Base-by-base conservation (phyloP, 2,888 invertebrate species). In the Aquatica leii region DNA sequence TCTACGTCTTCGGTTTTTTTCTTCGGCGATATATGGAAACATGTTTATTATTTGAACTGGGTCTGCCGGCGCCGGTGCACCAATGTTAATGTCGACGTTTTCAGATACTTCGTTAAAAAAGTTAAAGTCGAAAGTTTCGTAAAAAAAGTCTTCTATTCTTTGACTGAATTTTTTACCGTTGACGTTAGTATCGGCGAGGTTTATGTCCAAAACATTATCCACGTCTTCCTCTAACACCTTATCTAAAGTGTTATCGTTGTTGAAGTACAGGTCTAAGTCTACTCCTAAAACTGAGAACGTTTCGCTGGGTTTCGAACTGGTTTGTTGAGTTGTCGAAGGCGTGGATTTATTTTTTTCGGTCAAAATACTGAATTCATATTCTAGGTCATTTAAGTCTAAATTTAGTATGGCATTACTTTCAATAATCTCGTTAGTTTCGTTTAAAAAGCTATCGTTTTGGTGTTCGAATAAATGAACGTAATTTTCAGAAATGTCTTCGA, bases 11-110 rank as follows among this genome's bases (percentile, higher is more conserved):
- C 76, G 62, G 52, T 81, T 81, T 60, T 74, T 80, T 59, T 81
- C 81, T 12, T 81, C 80, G 52, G 69, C 74, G 61, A 81, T 79
- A 50, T 80, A 79, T 5, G 81, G 80, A 68, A 81, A 80, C 77
- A 78, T 79, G 46, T 70, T 76, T 9, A 77, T 65, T 52, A 78
- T 72, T 52, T 76, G 73, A 6, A 71, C 51, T 0, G 70, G 57
- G 37, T 71, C 65, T 2, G 56, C 58, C 1, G 60, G 31, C n/a
- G 54, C 37, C 14, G 65, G 67, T 20, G 51, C 60, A 46, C 37
- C 61, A 53, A 62, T 65, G 24, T 67, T 63, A 14, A 63, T 40
- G 41, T 67, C 68, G 17, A 46, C 50, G 31, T 65, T 69, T 50
- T 68, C 58, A 11, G 50, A 49, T 1, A 57, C 65, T 15, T 75